Base-by-base conservation (phyloP, 2,797 vertebrate species). In the Anguilla marmorata region DNA sequence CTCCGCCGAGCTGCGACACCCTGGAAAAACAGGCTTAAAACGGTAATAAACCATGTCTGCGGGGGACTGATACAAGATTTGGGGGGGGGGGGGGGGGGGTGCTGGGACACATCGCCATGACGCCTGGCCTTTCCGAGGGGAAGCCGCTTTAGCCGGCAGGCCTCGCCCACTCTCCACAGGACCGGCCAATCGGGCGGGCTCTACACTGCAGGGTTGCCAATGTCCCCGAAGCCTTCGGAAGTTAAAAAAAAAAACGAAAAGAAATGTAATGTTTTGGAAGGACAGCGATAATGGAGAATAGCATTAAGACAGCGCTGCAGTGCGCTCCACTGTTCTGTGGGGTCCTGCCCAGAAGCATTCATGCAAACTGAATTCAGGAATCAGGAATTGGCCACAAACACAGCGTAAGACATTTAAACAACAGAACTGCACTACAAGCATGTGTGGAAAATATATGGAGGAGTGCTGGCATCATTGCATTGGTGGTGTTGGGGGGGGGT, bases 371-470 rank as follows among this genome's bases (percentile, higher is more conserved):
- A 37, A 48, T 80, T 24, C 27, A 16, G 24, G 19, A 21, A 4
- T 48, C 41, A 37, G 37, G 37, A 37, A 45, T 7, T 4, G 6
- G 3, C 27, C 14, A 45, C 16, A 41, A 45, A 16, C 41, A 1
- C 41, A 45, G 41, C 12, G 45, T 41, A 6, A 76, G 30, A 14
- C 5, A 41, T 37, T 37, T 79, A 6, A 16, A 41, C 27, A 41
- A 41, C 16, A 50, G 30, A 87, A 19, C 33, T 27, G 3, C 27
- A 48, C 7, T 11, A 33, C 84, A n/a, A 58, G 45, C 30, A 33
- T 24, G 83, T 52, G n/a, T 87, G n/a, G 41, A 37, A 52, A 37
- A 45, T 30, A 84, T 50, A 83, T 30, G 50, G 66, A 84, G 74
- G 41, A 85, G 54, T 85, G 54, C 56, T 85, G n/a, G 58, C 33